Evolutionary conservation across 2,888 invertebrate genomes (phyloP).

Genomic region (Tetragnatha montana): DNA sequence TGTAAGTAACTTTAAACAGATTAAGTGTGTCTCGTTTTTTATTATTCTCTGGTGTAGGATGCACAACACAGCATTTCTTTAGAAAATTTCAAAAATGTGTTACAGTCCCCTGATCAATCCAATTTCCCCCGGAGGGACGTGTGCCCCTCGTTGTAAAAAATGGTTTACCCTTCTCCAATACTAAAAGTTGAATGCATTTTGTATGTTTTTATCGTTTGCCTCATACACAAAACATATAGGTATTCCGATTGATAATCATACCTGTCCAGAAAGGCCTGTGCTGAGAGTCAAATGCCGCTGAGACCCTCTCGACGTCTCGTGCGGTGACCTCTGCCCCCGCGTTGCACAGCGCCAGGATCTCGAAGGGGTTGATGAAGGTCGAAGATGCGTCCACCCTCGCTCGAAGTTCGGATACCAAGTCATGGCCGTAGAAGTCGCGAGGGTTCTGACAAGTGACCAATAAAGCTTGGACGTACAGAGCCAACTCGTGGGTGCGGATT

Average conservation of each 20-base stretch:
- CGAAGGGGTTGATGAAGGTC: slow-evolving; percentile 17
- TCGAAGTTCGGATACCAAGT: slow-evolving; percentile 6
- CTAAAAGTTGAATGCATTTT: too few relatives aligned
- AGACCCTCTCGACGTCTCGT: slow-evolving; percentile 9
- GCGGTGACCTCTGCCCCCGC: slow-evolving; percentile 30
- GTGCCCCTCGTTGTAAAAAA: too few relatives aligned
- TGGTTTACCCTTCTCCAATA: too few relatives aligned
- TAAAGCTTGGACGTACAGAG: neutral
- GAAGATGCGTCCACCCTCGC: neutral
- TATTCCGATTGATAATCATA: neutral
- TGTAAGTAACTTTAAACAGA: too few relatives aligned
- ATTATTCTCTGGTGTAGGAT: too few relatives aligned
- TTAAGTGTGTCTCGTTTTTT: too few relatives aligned
- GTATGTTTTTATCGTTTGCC: too few relatives aligned
- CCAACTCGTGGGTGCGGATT: neutral
- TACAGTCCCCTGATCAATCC: too few relatives aligned
- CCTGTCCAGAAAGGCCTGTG: slow-evolving; percentile 45
- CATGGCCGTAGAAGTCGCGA: neutral
- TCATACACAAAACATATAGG: too few relatives aligned
- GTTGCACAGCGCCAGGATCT: slow-evolving; percentile 41
- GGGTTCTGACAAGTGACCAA: slow-evolving; percentile 10
- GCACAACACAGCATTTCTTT: too few relatives aligned
- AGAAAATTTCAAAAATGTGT: too few relatives aligned
- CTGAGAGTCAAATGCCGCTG: slow-evolving; percentile 9
- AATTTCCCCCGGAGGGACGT: too few relatives aligned